Evolutionary conservation across 2,113 vertebrate species (phyloP), one percentile per base, ranked within the genome.

Genomic region (Xiphorhynchus elegans): DNA sequence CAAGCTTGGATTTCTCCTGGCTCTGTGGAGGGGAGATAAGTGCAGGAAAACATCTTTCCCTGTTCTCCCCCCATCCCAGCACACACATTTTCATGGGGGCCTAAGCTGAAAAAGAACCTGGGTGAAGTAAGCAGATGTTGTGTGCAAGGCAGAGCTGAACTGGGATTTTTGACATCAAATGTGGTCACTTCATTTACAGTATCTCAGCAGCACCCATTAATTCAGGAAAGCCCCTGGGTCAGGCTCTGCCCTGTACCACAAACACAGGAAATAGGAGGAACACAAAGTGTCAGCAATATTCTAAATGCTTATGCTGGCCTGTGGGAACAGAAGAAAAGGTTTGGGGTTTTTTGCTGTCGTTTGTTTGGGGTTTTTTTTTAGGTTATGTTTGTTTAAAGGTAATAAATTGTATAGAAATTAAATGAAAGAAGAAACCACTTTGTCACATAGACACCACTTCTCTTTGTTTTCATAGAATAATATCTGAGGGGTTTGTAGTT

Each of bases 381-480:
- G 52, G 14, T 50, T 85, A 82, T 84, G 17, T 73, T 50, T 79
- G 59, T 73, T 93, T 84, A 78, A 76, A 7, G 42, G 9, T 94
- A 93, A 93, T 90, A 94, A 93, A 64, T 40, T 28, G 46, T 52
- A 26, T 23, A 56, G 74, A 89, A 44, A 39, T 75, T 12, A 95
- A 44, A 35, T 73, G 14, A 95, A 96, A 83, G 90, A 73, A 79
- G 33, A 28, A 31, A 73, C 49, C 66, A 53, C 39, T 90, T 89
- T 89, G 55, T 92, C 63, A 46, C 52, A 31, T 67, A 77, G 77
- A 42, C 81, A 75, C 52, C 25, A 56, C 70, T 81, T 86, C 29
- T 83, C 77, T 77, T 90, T 89, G 33, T 89, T 96, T 75, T 55
- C 40, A 58, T 68, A 18, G 35, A 96, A 72, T 29, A 88, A 64